These are phyloP conservation scores for Rhynchomys soricoides DNA, from an alignment of 2,113 vertebrate genomes.

Conservation along the genomic window DNA sequence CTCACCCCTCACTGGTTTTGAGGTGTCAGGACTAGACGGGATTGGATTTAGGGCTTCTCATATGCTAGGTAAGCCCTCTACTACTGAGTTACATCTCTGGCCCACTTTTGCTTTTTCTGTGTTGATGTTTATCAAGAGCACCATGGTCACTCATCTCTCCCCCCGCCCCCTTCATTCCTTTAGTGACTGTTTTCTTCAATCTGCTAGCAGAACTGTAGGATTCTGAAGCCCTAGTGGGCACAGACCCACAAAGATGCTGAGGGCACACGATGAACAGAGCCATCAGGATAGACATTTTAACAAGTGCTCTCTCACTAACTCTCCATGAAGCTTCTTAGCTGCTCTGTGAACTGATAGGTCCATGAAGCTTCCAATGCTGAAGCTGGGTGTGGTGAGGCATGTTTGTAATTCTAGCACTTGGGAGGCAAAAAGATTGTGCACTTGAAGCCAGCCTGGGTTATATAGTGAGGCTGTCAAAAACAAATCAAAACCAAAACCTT, in stretches of 20 bases:
- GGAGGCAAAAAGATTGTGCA: background rate
- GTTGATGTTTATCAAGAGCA: background rate
- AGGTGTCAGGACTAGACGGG: background rate
- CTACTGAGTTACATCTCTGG: background rate
- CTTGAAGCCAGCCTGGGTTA: background rate
- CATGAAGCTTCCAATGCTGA: background rate
- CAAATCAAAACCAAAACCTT: background rate
- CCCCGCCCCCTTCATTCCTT: background rate
- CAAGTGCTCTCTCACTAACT: background rate
- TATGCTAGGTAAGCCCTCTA: background rate
- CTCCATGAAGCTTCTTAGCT: background rate
- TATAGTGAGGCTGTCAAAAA: background rate
- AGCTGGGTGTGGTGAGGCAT: background rate
- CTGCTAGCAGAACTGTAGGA: background rate
- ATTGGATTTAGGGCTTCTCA: background rate
- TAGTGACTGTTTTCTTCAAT: background rate
- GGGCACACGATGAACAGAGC: background rate
- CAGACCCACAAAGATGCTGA: background rate
- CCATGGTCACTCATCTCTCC: background rate
- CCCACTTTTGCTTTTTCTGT: background rate
- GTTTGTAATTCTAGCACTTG: background rate
- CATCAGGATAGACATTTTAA: background rate
- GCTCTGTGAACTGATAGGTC: background rate
- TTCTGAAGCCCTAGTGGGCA: background rate
- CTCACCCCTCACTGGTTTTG: background rate